Percentiles rank a stretch among this genome's conserved stretches.
phyloP scores from a whole-genome alignment of 2,888 invertebrate species.

The Neoitamus cyanurus region DNA sequence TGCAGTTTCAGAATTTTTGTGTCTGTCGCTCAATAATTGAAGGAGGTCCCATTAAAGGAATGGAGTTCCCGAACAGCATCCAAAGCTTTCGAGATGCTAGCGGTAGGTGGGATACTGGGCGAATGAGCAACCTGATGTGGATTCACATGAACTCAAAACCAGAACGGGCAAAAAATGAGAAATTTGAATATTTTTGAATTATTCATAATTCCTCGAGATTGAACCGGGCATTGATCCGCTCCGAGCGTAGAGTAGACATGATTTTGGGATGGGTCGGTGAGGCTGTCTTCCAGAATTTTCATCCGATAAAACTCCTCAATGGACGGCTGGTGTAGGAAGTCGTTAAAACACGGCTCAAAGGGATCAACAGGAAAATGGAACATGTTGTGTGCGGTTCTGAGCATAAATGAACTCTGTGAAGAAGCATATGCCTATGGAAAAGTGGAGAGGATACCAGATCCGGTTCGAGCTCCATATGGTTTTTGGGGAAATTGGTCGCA shows the following conservation, averaged over 20 bases:
- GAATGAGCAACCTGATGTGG: background rate
- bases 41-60: background rate
- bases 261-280: background rate
- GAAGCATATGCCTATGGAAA: background rate
- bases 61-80: background rate
- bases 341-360: constrained; percentile 13
- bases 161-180: background rate
- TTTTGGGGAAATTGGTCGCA: background rate
- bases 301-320: background rate
- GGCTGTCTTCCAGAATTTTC: background rate
- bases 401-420: background rate
- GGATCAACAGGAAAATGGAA: background rate
- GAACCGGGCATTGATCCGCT: constrained; percentile 6
- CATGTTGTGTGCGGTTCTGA: background rate
- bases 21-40: background rate
- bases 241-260: background rate
- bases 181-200: constrained; percentile 24
- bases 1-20: background rate
- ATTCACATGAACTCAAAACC: background rate
- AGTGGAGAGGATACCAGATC: background rate
- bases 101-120: background rate
- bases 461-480: background rate
- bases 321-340: background rate
- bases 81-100: background rate
- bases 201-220: constrained; percentile 8